These are phyloP conservation scores for Ctenodactylus gundi DNA, from an alignment of 2,113 vertebrate genomes.

Conservation along the genomic window DNA sequence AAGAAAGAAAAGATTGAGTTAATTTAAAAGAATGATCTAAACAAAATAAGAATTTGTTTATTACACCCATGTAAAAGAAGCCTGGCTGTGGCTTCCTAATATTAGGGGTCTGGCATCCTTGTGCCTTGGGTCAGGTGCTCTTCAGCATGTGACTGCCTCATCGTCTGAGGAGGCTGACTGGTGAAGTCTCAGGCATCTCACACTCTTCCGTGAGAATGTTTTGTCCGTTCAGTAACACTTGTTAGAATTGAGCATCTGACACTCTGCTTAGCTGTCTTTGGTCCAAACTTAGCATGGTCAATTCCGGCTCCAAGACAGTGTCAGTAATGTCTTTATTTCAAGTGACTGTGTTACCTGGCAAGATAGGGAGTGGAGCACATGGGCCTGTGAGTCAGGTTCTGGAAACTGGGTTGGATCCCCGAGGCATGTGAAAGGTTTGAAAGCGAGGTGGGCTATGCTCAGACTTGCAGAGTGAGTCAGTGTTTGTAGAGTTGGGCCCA, in stretches of 20 bases:
- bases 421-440: background rate
- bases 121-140: background rate
- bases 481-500: background rate
- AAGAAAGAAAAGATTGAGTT: background rate
- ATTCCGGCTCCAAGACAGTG: background rate
- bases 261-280: background rate
- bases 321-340: background rate
- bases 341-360: background rate
- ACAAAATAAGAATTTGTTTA: background rate
- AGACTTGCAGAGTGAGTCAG: background rate
- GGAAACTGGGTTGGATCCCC: background rate
- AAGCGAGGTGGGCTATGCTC: background rate
- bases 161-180: background rate
- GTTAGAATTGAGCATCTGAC: background rate
- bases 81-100: background rate
- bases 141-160: background rate
- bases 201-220: background rate
- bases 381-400: background rate
- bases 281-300: background rate
- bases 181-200: background rate
- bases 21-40: background rate
- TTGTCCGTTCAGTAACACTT: background rate
- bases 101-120: background rate
- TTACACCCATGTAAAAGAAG: background rate
- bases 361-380: background rate